Percentiles rank a stretch among this genome's conserved stretches.
These are phyloP conservation scores for Phrynosoma platyrhinos DNA, from an alignment of 2,113 vertebrate species.

Conservation along the genomic window DNA sequence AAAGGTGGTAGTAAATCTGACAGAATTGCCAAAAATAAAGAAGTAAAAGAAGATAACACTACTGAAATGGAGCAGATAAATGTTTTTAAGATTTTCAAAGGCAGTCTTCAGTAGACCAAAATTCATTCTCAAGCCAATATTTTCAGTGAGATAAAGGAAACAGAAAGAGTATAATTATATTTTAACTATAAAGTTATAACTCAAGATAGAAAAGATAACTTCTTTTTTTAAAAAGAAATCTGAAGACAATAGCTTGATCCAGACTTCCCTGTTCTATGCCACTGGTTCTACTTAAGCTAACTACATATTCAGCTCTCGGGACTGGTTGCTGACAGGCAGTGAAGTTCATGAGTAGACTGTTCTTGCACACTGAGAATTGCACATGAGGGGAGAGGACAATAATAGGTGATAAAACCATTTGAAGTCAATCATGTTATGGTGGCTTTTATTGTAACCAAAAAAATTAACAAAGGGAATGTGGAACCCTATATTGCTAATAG, in stretches of 20 bases:
- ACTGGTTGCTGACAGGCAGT: not conserved
- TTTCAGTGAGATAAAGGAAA: not conserved
- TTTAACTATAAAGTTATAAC: slow-evolving; percentile 3
- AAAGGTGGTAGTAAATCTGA: not conserved
- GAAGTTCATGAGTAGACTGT: not conserved
- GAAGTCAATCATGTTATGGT: not conserved
- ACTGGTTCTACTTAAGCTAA: not conserved
- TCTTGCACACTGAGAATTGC: not conserved
- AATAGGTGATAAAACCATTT: not conserved
- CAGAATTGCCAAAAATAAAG: not conserved
- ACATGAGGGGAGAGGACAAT: not conserved
- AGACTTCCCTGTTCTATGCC: not conserved
- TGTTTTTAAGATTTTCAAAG: not conserved
- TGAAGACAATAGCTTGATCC: not conserved
- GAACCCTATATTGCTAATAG: not conserved
- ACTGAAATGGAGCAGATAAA: not conserved
- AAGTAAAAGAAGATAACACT: not conserved
- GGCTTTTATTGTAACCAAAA: not conserved
- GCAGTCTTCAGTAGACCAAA: not conserved
- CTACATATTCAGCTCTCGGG: not conserved
- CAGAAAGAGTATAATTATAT: not conserved
- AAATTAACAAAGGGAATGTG: not conserved
- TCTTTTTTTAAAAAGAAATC: not conserved
- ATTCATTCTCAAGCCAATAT: not conserved
- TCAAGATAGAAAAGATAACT: not conserved